A percentile compares a stretch with the other conserved stretches of the same genome.
Evolutionary conservation across 2,888 invertebrate species (phyloP).

Genomic region (Scrobipalpa atriplicella): DNA sequence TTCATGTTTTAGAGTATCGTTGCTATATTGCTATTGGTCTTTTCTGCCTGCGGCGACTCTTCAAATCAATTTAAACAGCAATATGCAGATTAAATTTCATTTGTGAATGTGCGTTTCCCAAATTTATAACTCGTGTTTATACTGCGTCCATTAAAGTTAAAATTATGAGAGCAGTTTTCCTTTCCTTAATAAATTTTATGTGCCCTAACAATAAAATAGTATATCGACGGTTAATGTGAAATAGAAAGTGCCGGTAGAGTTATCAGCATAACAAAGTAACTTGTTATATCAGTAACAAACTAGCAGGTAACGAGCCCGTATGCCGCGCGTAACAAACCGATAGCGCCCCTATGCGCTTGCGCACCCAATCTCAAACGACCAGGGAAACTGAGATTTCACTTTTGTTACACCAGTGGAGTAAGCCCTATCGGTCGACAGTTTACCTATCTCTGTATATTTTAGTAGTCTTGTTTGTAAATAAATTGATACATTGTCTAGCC

Average conservation of each 20-base stretch:
- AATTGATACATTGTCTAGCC: not conserved
- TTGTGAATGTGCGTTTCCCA: slow-evolving; percentile 11
- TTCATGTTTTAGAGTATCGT: not conserved
- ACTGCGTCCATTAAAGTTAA: not conserved
- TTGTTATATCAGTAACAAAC: slow-evolving; percentile 46
- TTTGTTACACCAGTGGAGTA: slow-evolving; percentile 52
- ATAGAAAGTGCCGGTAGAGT: slow-evolving; percentile 52
- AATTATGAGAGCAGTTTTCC: not conserved
- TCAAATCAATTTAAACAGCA: slow-evolving; percentile 46
- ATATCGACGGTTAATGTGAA: slow-evolving; percentile 24
- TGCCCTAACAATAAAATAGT: not conserved
- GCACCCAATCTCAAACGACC: slow-evolving; percentile 44
- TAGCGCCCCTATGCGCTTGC: slow-evolving; percentile 70
- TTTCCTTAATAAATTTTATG: not conserved
- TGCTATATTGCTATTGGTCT: slow-evolving; percentile 32
- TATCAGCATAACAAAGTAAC: slow-evolving; percentile 46
- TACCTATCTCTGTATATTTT: not conserved
- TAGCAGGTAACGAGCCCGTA: slow-evolving; percentile 54
- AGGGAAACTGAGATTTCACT: slow-evolving; percentile 69
- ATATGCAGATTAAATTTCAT: slow-evolving; percentile 30
- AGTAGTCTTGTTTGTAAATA: not conserved
- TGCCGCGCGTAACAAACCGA: slow-evolving; percentile 55
- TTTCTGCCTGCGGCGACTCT: slow-evolving; percentile 50
- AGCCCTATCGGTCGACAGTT: slow-evolving; percentile 31
- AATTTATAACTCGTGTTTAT: not conserved